Evolutionary conservation across 2,888 invertebrate genomes (phyloP).

Genomic region (Chrysodeixis includens): DNA sequence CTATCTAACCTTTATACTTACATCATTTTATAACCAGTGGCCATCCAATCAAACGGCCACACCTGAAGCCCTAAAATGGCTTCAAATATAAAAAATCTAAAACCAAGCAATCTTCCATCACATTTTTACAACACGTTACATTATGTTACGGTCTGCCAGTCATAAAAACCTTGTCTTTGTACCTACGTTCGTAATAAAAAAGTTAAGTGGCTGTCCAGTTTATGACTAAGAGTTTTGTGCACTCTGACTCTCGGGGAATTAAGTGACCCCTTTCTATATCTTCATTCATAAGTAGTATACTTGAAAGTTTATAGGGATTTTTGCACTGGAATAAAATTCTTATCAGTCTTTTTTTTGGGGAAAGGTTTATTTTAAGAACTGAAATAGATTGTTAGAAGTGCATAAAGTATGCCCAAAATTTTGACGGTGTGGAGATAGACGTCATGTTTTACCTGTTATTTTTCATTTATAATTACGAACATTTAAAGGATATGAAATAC

Average conservation of each 20-base stretch:
- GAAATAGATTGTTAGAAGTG: too few relatives aligned
- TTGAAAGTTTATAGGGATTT: background rate
- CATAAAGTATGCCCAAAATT: too few relatives aligned
- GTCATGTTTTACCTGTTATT: too few relatives aligned
- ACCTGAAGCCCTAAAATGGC: constrained; percentile 19
- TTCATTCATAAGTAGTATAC: constrained; percentile 3
- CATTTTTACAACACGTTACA: constrained; percentile 46
- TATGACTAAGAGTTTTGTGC: constrained; percentile 44
- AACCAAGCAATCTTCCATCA: constrained; percentile 33
- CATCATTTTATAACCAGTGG: background rate
- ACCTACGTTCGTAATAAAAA: constrained; percentile 50
- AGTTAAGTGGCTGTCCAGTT: constrained; percentile 58
- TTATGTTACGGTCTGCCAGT: constrained; percentile 41
- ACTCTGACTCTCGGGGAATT: constrained; percentile 41
- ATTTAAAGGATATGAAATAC: too few relatives aligned
- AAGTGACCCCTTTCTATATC: constrained; percentile 15
- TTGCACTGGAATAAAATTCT: background rate
- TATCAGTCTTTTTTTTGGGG: background rate
- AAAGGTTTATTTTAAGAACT: too few relatives aligned
- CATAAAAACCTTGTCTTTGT: constrained; percentile 58
- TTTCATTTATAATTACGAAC: too few relatives aligned
- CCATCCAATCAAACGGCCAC: background rate
- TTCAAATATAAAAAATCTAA: constrained; percentile 25
- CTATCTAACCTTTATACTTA: background rate
- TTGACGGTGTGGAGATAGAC: too few relatives aligned